Base-by-base conservation (phyloP, 2,888 invertebrate species). In the Glaucopsyche alexis region DNA sequence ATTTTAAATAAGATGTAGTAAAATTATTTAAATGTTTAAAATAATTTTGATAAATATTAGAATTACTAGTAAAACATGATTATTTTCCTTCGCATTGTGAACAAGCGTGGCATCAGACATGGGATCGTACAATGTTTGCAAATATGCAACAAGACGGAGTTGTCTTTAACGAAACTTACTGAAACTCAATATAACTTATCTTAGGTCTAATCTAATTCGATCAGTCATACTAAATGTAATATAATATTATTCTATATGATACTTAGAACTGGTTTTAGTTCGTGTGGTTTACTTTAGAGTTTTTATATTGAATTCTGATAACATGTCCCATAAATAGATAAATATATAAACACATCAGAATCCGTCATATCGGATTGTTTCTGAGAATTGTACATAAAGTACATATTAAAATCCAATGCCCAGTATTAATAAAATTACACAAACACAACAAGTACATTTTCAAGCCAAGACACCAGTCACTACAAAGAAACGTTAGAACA, bases 401-500 rank as follows among this genome's bases (percentile, higher is more conserved):
- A 60, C 29, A 29, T 60, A 60, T 7, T 7, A 42, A 38, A 11
- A 11, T 29, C 66, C 71, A 73, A 52, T 65, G 65, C 72, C 74
- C 47, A 14, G 45, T 11, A 47, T 67, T 67, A 67, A 67, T 45
- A 45, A 47, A 67, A 66, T 66, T 47, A 66, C 14, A 75, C 65
- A 75, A 40, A 74, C 50, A 42, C 64, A 55, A 66, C 60, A 73
- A 55, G 64, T n/a, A 74, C 69, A 49, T 29, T 71, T 73, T 72
- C 73, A 74, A 73, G 67, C 67, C 74, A 72, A 74, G 49, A 69
- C 47, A 49, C 69, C 49, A 74, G 69, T 49, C 47, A 49, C 69
- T 69, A 69, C 69, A 49, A 40, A 69, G 69, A 69, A 29, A 69
- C 69, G 47, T 69, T 60, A 60, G 60, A 38, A 60, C 60, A 60